Percentiles rank a stretch among this genome's conserved stretches.
Conservation (phyloP, 2,888 invertebrate species). For the Nesidiocoris tenuis region DNA sequence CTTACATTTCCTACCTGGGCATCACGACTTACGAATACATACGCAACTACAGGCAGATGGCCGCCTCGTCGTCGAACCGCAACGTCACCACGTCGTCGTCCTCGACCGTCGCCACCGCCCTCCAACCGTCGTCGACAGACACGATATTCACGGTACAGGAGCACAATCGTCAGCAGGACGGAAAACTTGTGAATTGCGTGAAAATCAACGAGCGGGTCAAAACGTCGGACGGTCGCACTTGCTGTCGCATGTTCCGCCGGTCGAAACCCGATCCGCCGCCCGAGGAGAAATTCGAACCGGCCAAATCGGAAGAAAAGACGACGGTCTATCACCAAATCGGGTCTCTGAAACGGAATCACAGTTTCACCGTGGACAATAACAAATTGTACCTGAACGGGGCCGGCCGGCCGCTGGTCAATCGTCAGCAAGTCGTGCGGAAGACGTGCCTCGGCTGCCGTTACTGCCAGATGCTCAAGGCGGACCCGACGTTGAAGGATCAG, state of each 20-base stretch:
- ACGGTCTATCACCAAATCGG: slow-evolving; percentile 33
- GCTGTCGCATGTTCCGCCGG: slow-evolving; percentile 14
- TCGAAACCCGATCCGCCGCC: slow-evolving; percentile 4
- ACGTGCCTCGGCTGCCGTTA: slow-evolving; percentile 49
- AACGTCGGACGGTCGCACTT: neutral
- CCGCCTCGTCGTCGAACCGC: slow-evolving; percentile 35
- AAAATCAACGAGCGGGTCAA: slow-evolving; percentile 29
- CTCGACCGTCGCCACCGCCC: slow-evolving; percentile 32
- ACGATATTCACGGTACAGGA: slow-evolving; percentile 46
- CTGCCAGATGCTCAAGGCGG: slow-evolving; percentile 48
- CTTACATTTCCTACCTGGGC: slow-evolving; percentile 80
- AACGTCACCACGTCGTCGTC: slow-evolving; percentile 16
- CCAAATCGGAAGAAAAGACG: slow-evolving; percentile 36
- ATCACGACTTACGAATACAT: slow-evolving; percentile 90
- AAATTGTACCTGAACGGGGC: slow-evolving; percentile 30
- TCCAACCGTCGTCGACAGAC: slow-evolving; percentile 43
- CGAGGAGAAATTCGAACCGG: slow-evolving; percentile 17
- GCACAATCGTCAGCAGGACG: slow-evolving; percentile 29
- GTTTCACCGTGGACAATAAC: slow-evolving; percentile 42
- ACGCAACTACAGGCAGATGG: slow-evolving; percentile 53
- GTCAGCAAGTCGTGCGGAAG: slow-evolving; percentile 44
- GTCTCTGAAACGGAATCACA: slow-evolving; percentile 43
- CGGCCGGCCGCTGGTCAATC: slow-evolving; percentile 36
- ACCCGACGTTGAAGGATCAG: slow-evolving; percentile 48
- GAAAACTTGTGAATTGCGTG: slow-evolving; percentile 41